Evolutionary conservation across 2,797 vertebrate genomes (phyloP).

Genomic region (Acrossocheilus fasciatus): DNA sequence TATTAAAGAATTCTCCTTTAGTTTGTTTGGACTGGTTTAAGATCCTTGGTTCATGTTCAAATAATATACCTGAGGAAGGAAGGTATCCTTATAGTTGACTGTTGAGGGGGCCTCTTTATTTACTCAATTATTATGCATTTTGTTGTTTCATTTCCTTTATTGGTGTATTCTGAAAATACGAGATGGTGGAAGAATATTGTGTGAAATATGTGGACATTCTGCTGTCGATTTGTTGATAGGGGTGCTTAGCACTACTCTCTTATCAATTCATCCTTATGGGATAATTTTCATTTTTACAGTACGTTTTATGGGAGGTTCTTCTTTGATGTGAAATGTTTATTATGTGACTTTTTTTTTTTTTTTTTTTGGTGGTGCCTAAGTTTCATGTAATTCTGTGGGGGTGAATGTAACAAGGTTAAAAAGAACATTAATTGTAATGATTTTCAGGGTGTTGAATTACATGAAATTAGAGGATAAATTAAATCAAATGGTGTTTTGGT

Average conservation of each 20-base stretch:
- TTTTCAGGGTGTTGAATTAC: neutral
- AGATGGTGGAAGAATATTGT: neutral
- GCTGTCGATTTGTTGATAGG: neutral
- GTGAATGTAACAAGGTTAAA: neutral
- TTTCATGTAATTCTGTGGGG: neutral
- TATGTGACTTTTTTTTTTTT: neutral
- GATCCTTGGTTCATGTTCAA: neutral
- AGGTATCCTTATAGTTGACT: neutral
- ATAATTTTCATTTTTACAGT: too few relatives aligned
- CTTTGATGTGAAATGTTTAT: too few relatives aligned
- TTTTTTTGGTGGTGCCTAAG: neutral
- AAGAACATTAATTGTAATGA: neutral
- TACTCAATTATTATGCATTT: too few relatives aligned
- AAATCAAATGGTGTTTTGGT: neutral
- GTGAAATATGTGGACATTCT: neutral
- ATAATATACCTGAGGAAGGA: neutral
- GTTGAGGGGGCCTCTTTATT: neutral
- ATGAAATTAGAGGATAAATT: neutral
- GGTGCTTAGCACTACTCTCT: too few relatives aligned
- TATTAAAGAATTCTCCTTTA: neutral
- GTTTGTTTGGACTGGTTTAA: neutral
- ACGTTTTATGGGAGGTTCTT: too few relatives aligned
- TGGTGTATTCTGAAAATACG: neutral
- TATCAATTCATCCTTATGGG: too few relatives aligned
- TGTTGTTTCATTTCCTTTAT: neutral